A percentile compares a stretch with the other conserved stretches of the same genome.
These are phyloP conservation scores for Ceratotherium simum DNA, from an alignment of 2,113 vertebrate species.

Conservation along the genomic window DNA sequence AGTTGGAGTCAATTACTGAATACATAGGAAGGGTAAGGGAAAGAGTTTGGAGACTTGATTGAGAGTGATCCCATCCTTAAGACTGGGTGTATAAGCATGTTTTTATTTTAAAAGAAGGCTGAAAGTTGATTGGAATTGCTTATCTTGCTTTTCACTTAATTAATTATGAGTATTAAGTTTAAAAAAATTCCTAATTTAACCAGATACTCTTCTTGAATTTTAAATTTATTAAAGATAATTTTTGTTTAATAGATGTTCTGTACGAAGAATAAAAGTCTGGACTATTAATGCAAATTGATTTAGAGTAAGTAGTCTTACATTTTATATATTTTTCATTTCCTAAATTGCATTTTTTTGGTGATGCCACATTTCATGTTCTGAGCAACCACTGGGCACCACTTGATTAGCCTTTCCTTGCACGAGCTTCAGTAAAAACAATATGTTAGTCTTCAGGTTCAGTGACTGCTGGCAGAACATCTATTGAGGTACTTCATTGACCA, in stretches of 20 bases:
- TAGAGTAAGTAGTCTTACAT: background rate
- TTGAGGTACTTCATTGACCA: background rate
- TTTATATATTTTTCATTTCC: slow-evolving; percentile 13
- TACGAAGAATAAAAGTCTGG: background rate
- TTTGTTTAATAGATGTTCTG: background rate
- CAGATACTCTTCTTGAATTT: background rate
- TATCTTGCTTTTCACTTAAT: slow-evolving; percentile 34
- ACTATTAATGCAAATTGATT: background rate
- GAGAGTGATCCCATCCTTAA: background rate
- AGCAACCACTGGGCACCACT: background rate
- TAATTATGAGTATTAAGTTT: background rate
- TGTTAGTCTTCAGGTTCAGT: background rate
- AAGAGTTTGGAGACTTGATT: background rate
- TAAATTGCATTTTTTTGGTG: background rate
- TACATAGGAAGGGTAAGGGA: background rate
- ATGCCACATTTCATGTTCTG: background rate
- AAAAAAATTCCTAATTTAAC: background rate
- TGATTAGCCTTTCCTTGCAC: background rate
- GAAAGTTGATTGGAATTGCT: background rate
- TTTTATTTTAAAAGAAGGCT: background rate
- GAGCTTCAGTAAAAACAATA: background rate
- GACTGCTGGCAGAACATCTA: background rate
- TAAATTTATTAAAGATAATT: slow-evolving; percentile 18
- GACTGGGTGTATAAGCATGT: background rate
- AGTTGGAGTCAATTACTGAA: background rate